Evolutionary conservation across 23 tunicate species (phyloP), one percentile per base, ranked within the genome.

Genomic region (Halocynthia aurantium): DNA sequence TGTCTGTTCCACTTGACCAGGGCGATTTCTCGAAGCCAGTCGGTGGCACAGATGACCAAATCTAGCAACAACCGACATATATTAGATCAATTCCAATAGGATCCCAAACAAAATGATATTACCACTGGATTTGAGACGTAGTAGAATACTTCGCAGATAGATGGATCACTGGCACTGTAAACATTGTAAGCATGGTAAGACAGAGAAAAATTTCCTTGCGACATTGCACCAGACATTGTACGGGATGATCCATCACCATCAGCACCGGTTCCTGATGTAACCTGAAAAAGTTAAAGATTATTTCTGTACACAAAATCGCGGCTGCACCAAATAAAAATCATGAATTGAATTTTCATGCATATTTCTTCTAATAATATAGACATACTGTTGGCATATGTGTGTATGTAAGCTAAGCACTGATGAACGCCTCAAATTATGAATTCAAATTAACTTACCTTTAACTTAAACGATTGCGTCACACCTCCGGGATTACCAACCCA

Each of bases 251-350:
- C 97, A 44, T 73, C 60, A 6, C 82, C 82, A 54, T 91, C 97
- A 11, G 97, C 97, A 11, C 97, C 97, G 10, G 97, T 91, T 17
- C 90, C 90, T 0, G 89, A 80, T 76, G 64, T 71, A 1, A 84
- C 95, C 95, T 88, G 52, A 0, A 22, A 51, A 19, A 68, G 19
- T 18, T n/a, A 2, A 18, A 2, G 31, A 19, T 18, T 11, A 18
- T 22, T 18, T 2, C 20, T 67, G 17, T 11, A n/a, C 17, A 67
- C 13, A 67, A 19, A 18, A 22, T 12, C 49, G 17, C 64, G 2
- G 17, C 17, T n/a, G 2, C 64, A 60, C 64, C 64, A 2, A 60
- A 60, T 31, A 31, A 1, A 31, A 31, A 31, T 31, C 44, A 0
- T 31, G 44, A 58, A 58, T 31, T 31, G 44, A 58, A 58, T 13